Percentiles rank a stretch among this genome's conserved stretches.
These are phyloP conservation scores for Trichechus manatus DNA, from an alignment of 2,113 vertebrate genomes.

Conservation along the genomic window DNA sequence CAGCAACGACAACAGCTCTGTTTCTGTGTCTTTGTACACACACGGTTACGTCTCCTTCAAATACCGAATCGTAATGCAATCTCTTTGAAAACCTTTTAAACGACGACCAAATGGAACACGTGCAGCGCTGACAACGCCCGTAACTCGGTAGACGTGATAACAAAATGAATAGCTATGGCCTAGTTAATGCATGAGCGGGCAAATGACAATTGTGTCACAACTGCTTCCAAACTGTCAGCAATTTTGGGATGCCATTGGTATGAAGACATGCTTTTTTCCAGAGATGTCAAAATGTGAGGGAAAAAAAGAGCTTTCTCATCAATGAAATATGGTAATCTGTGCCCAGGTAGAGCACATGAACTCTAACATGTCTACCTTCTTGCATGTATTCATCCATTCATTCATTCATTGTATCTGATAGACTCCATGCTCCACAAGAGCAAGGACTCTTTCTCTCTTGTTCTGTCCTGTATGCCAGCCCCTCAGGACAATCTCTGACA, in stretches of 20 bases:
- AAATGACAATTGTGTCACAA: background rate
- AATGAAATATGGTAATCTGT: background rate
- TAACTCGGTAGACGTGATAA: background rate
- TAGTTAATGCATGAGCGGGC: background rate
- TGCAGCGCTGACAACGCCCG: background rate
- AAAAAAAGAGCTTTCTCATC: background rate
- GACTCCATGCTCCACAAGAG: background rate
- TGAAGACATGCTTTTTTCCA: conserved; percentile 1
- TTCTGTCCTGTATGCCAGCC: background rate
- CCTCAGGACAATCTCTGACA: background rate
- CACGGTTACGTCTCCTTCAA: background rate
- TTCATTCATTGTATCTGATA: background rate
- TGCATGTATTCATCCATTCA: background rate
- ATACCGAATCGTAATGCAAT: background rate
- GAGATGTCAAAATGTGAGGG: background rate
- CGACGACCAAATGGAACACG: background rate
- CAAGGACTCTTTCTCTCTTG: background rate
- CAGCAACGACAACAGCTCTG: too few relatives aligned
- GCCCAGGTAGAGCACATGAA: background rate
- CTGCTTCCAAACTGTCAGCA: background rate
- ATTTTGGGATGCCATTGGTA: background rate
- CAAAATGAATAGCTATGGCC: background rate
- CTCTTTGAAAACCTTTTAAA: conserved; percentile 45
- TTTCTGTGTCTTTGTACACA: background rate
- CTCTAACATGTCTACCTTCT: background rate